Conservation (phyloP, 1,140 invertebrate genomes). For the Drosophila ercepeae region DNA sequence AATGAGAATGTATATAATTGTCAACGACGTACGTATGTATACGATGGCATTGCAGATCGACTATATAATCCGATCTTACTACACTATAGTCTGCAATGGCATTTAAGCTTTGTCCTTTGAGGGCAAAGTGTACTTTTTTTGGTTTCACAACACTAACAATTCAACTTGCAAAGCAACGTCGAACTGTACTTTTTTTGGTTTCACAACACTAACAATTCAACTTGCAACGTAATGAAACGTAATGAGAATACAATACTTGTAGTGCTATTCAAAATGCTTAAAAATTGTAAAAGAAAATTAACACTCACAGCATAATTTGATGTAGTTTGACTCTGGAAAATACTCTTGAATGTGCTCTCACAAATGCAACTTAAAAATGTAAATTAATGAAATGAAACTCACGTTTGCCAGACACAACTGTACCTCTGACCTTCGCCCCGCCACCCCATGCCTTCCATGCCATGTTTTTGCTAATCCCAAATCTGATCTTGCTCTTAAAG, state of each 20-base stretch:
- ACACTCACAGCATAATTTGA: slow-evolving; percentile 38
- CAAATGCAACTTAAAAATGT: slow-evolving; percentile 12
- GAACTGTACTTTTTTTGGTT: slow-evolving; percentile 1
- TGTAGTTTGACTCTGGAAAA: slow-evolving; percentile 40
- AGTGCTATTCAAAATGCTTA: slow-evolving; percentile 37
- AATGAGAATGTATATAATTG: slow-evolving; percentile 64
- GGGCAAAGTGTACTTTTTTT: slow-evolving; percentile 2
- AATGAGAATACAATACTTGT: slow-evolving; percentile 17
- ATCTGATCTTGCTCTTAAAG: slow-evolving; percentile 56
- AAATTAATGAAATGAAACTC: slow-evolving; percentile 12
- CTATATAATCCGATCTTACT: too few species aligned
- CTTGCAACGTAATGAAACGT: slow-evolving; percentile 1
- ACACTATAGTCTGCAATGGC: slow-evolving; percentile 1
- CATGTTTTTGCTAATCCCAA: too few species aligned
- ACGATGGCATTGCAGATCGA: slow-evolving; percentile 16
- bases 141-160: slow-evolving; percentile 19
- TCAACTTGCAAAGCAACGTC: not conserved
- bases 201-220: slow-evolving; percentile 18
- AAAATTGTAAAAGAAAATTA: not conserved
- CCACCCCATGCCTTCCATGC: not conserved
- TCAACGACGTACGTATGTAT: slow-evolving; percentile 56
- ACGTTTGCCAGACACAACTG: slow-evolving; percentile 29
- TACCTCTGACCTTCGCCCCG: not conserved
- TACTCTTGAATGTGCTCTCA: slow-evolving; percentile 23
- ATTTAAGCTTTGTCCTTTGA: not conserved